Conservation (phyloP, 1,140 invertebrate species). For the Drosophila kepulauana region DNA sequence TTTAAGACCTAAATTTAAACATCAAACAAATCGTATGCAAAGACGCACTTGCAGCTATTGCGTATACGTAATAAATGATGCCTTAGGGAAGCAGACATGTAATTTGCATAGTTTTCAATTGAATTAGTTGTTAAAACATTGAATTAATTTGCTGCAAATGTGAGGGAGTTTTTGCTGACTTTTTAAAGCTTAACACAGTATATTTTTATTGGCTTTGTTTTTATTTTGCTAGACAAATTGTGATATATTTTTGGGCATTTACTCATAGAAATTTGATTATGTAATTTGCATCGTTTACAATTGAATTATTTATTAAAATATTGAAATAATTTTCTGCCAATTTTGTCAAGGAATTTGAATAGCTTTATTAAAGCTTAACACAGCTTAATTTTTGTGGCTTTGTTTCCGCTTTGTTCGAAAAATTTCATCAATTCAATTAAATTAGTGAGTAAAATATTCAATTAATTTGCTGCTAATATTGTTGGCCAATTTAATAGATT, state of each 20-base stretch:
- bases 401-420: too few relatives aligned
- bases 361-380: too few relatives aligned
- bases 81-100: not conserved
- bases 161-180: not conserved
- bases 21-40: not conserved
- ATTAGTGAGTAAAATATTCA: not conserved
- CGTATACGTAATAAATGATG: too few relatives aligned
- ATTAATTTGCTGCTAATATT: not conserved
- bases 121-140: not conserved
- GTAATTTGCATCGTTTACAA: not conserved
- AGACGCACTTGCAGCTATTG: not conserved
- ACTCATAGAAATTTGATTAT: too few relatives aligned
- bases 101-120: not conserved
- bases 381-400: too few relatives aligned
- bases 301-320: not conserved
- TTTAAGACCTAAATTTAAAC: constrained; percentile 3
- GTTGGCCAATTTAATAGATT: too few relatives aligned
- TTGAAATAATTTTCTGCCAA: too few relatives aligned
- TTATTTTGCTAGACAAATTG: too few relatives aligned
- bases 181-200: too few relatives aligned
- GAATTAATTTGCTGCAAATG: not conserved
- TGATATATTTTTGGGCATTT: too few relatives aligned
- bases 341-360: too few relatives aligned
- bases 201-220: too few relatives aligned
- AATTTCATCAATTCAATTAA: not conserved